phyloP scores from a whole-genome alignment of 1,140 invertebrate genomes.

The Helicoverpa armigera region DNA sequence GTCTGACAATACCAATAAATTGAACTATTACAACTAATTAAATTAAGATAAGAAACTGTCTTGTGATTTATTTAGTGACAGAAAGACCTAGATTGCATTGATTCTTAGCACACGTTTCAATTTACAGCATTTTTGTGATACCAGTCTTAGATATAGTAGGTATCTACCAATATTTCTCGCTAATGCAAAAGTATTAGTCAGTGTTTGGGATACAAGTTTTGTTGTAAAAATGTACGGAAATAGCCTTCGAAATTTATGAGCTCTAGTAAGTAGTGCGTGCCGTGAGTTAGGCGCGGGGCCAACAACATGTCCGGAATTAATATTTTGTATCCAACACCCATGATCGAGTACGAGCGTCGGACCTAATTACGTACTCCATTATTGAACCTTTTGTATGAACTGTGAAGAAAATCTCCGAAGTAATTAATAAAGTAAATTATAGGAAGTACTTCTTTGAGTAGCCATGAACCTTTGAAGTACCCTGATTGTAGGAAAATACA shows the following conservation, averaged over 20 bases:
- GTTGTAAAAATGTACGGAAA: constrained; percentile 63
- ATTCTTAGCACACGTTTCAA: not conserved
- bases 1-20: constrained; percentile 29
- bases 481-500: too few species aligned
- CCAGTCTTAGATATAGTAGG: not conserved
- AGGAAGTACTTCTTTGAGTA: too few species aligned
- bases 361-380: constrained; percentile 48
- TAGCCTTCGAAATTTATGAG: constrained; percentile 71
- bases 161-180: constrained; percentile 19
- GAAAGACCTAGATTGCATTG: not conserved
- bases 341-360: constrained; percentile 51
- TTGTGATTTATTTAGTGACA: constrained; percentile 26
- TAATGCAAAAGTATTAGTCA: constrained; percentile 46
- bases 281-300: constrained; percentile 74
- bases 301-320: constrained; percentile 73
- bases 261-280: constrained; percentile 66
- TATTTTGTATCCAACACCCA: constrained; percentile 67
- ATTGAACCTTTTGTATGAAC: constrained; percentile 13
- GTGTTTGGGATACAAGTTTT: constrained; percentile 50
- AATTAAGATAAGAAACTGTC: constrained; percentile 31
- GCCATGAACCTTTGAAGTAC: too few species aligned
- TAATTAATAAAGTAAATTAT: too few species aligned
- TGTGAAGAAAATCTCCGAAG: not conserved
- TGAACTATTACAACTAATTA: constrained; percentile 40
- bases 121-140: not conserved